Evolutionary conservation across 64 coral and sea anemone genomes (phyloP).

Genomic region (Anthopleura sola): DNA sequence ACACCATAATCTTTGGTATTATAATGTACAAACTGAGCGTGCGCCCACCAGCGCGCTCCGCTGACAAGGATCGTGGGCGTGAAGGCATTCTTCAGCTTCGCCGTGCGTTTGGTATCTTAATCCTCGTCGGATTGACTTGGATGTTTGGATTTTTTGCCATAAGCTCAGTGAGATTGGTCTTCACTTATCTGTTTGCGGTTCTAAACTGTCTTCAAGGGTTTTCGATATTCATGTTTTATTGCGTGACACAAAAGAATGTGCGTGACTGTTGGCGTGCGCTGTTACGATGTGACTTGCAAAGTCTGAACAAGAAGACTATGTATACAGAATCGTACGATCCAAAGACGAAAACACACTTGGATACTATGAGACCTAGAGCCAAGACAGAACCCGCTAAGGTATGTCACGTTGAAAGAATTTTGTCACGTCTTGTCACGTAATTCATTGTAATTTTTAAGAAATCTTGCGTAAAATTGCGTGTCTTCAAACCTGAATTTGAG

Average conservation of each 20-base stretch:
- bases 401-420: not conserved
- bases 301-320: conserved; percentile 73
- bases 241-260: conserved; percentile 91
- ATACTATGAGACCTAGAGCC: conserved; percentile 64
- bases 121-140: conserved; percentile 92
- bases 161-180: conserved; percentile 65
- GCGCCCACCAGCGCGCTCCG: conserved; percentile 72
- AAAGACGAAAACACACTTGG: conserved; percentile 64
- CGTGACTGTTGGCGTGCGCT: conserved; percentile 88
- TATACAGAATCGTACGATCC: conserved; percentile 91
- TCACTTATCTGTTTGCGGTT: conserved; percentile 83
- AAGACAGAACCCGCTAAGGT: conserved; percentile 76
- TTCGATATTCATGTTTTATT: conserved; percentile 96
- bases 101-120: conserved; percentile 89
- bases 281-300: conserved; percentile 77
- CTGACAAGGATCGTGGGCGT: conserved; percentile 60
- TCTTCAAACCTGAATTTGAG: not conserved
- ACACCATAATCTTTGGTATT: conserved; percentile 66
- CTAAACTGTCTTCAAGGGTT: conserved; percentile 96
- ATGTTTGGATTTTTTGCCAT: conserved; percentile 90
- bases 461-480: not conserved
- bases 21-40: conserved; percentile 98
- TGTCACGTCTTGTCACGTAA: not conserved
- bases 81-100: conserved; percentile 74
- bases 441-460: not conserved